Evolutionary conservation across 2,888 invertebrate genomes (phyloP).

Genomic region (Tachystola acroxantha): DNA sequence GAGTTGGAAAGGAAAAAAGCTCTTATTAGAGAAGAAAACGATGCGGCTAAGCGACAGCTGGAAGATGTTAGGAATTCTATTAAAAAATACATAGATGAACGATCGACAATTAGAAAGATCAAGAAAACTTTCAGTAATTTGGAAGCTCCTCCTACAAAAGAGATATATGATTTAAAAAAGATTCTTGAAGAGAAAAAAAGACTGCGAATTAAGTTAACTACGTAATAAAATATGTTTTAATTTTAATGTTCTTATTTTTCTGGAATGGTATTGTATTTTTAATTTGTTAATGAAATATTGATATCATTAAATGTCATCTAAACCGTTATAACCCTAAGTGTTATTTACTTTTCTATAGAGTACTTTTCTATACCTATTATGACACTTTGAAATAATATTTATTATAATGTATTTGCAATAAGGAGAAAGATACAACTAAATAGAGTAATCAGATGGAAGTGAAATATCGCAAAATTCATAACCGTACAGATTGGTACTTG

Average conservation of each 20-base stretch:
- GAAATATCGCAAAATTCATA: no score
- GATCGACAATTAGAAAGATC: conserved; percentile 29
- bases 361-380: no score
- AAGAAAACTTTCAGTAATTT: not conserved
- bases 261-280: not conserved
- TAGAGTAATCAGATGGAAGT: no score
- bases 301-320: not conserved
- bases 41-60: conserved; percentile 61
- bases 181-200: conserved; percentile 68
- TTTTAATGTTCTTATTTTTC: not conserved
- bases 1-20: conserved; percentile 70
- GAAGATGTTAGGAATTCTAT: conserved; percentile 65
- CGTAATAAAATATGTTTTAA: not conserved
- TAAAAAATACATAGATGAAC: conserved; percentile 48
- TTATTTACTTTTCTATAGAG: not conserved
- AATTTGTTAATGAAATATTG: not conserved
- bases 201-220: conserved; percentile 35
- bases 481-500: no score
- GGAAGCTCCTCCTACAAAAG: conserved; percentile 40
- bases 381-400: no score
- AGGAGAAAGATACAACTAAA: no score
- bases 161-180: conserved; percentile 65
- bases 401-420: no score
- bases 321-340: no score
- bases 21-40: conserved; percentile 59